phyloP scores from a whole-genome alignment of 2,888 invertebrate species.

The Craniophora ligustri region DNA sequence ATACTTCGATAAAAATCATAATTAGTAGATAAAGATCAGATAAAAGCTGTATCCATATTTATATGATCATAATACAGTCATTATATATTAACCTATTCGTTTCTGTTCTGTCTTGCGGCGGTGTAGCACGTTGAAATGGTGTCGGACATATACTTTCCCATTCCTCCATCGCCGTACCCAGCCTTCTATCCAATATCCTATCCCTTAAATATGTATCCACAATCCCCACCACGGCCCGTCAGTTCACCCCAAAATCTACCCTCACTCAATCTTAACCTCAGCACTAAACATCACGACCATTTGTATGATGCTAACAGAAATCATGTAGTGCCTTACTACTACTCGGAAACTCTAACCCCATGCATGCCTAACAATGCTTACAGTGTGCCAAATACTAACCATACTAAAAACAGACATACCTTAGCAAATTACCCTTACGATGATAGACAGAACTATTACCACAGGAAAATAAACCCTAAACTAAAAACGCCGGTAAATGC shows the following conservation, averaged over 20 bases:
- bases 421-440: conserved; percentile 75
- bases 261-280: conserved; percentile 64
- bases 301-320: conserved; percentile 89
- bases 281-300: conserved; percentile 80
- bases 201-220: conserved; percentile 84
- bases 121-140: conserved; percentile 92
- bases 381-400: conserved; percentile 66
- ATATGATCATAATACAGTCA: conserved; percentile 47
- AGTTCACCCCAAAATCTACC: conserved; percentile 77
- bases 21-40: too few relatives aligned
- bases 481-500: conserved; percentile 63
- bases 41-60: conserved; percentile 53
- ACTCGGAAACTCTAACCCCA: conserved; percentile 81
- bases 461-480: conserved; percentile 71
- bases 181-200: conserved; percentile 83
- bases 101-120: conserved; percentile 87
- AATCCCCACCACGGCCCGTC: conserved; percentile 70
- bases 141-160: conserved; percentile 92
- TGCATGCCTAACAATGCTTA: conserved; percentile 83
- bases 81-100: conserved; percentile 81
- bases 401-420: conserved; percentile 74
- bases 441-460: conserved; percentile 72
- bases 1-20: too few relatives aligned
- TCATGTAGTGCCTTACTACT: conserved; percentile 85
- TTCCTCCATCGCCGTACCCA: conserved; percentile 82